These are phyloP conservation scores for Cotesia congregata DNA, from an alignment of 2,888 invertebrate species.

Conservation along the genomic window DNA sequence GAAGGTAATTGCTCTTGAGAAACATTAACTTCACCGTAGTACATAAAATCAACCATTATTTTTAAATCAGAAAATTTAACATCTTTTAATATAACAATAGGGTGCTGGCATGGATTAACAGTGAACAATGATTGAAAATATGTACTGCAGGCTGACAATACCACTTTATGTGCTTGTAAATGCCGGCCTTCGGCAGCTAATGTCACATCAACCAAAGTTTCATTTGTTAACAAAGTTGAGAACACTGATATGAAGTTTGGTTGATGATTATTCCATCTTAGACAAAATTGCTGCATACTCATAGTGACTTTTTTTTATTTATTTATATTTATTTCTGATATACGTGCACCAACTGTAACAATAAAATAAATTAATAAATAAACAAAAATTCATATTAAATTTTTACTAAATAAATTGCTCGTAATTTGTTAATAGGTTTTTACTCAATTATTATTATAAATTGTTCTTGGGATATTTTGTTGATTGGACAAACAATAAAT, in stretches of 20 bases:
- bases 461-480: background rate
- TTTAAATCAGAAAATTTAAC: constrained; percentile 88
- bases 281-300: constrained; percentile 83
- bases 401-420: background rate
- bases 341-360: background rate
- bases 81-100: constrained; percentile 91
- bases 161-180: constrained; percentile 90
- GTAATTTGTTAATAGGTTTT: background rate
- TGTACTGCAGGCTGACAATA: constrained; percentile 92
- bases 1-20: constrained; percentile 87
- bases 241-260: constrained; percentile 93
- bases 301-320: constrained; percentile 64
- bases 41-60: constrained; percentile 93
- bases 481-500: no score
- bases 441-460: background rate
- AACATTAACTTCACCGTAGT: constrained; percentile 92
- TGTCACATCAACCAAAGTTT: constrained; percentile 90
- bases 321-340: constrained; percentile 12
- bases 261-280: constrained; percentile 94
- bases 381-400: background rate
- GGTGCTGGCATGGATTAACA: constrained; percentile 89
- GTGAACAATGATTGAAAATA: constrained; percentile 91
- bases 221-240: constrained; percentile 85
- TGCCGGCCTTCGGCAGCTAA: constrained; percentile 92
- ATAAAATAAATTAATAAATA: background rate